phyloP scores from a whole-genome alignment of 2,113 vertebrate genomes.

The Rhynchomys soricoides region DNA sequence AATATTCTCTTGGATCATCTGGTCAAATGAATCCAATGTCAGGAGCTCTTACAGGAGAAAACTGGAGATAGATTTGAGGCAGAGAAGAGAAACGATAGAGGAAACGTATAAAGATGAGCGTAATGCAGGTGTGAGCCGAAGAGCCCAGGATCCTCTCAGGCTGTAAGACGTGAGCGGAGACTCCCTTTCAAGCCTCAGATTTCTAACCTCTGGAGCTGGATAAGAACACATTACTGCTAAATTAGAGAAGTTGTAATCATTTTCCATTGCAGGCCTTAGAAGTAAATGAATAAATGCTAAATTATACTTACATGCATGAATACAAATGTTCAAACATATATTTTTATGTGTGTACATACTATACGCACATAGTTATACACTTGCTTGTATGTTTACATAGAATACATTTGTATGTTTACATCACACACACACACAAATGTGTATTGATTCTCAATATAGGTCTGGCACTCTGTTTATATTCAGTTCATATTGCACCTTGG shows the following conservation, averaged over 20 bases:
- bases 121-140: accelerated
- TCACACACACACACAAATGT: no score
- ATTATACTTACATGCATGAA: not conserved
- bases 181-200: not conserved
- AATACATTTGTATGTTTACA: not conserved
- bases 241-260: no score
- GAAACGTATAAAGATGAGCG: not conserved
- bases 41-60: not conserved
- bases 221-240: not conserved
- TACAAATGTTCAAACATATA: not conserved
- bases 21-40: not conserved
- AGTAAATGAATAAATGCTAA: not conserved
- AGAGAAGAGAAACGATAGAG: not conserved
- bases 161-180: accelerated
- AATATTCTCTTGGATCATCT: not conserved
- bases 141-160: accelerated
- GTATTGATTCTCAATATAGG: not conserved
- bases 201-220: accelerated
- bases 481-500: not conserved
- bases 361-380: not conserved
- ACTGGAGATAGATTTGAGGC: not conserved
- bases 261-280: not conserved
- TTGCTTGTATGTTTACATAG: not conserved
- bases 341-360: not conserved
- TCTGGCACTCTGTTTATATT: not conserved